Evolutionary conservation across 2,113 vertebrate species (phyloP).

Genomic region (Apeltes quadracus): DNA sequence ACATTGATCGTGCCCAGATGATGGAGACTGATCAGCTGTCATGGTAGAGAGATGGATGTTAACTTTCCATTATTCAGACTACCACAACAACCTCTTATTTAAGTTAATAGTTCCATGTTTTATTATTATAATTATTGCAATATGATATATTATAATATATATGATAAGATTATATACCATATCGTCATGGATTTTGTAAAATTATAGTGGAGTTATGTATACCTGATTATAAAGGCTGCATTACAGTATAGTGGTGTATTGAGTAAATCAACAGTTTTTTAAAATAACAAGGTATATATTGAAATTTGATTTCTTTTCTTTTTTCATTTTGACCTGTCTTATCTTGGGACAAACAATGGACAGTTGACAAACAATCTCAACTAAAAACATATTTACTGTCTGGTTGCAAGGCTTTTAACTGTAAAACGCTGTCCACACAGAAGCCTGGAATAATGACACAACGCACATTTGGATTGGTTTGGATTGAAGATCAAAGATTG

Average conservation of each 20-base stretch:
- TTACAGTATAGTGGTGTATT: neutral
- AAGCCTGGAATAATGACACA: slow-evolving; percentile 9
- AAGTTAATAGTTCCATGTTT: neutral
- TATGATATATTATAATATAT: no score
- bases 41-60: neutral
- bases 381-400: no score
- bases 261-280: no score
- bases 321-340: neutral
- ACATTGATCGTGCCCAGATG: neutral
- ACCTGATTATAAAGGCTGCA: neutral
- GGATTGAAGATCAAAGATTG: slow-evolving; percentile 7
- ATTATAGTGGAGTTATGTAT: neutral
- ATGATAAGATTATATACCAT: no score
- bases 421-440: neutral
- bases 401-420: neutral
- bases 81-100: neutral
- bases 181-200: neutral
- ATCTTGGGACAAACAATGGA: no score
- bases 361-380: neutral
- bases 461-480: neutral
- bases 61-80: neutral
- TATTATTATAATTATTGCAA: no score
- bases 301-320: neutral
- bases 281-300: neutral
- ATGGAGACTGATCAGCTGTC: neutral